Conservation (phyloP, 1,140 invertebrate species). For the Samia ricini region DNA sequence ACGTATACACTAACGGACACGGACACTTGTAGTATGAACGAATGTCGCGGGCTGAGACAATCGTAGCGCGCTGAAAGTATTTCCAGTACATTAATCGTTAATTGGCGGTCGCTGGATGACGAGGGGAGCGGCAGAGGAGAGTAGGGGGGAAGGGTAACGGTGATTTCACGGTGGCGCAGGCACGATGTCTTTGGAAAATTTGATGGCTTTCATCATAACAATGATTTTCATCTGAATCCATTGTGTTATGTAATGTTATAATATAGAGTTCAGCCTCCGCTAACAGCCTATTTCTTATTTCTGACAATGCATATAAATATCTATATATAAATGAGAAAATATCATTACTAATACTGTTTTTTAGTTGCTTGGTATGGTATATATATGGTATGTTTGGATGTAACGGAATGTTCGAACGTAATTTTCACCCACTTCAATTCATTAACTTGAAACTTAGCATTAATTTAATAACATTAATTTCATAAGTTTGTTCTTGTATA, state of each 20-base stretch:
- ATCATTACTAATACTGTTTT: too few species aligned
- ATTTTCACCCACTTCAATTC: too few species aligned
- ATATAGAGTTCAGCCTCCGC: too few species aligned
- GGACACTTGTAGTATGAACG: conserved; percentile 21
- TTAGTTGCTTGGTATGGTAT: too few species aligned
- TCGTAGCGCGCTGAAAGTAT: conserved; percentile 18
- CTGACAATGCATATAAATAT: too few species aligned
- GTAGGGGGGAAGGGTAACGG: background rate
- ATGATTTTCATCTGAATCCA: background rate
- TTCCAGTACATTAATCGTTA: conserved; percentile 52
- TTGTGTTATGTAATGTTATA: background rate
- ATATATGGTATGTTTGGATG: too few species aligned
- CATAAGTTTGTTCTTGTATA: too few species aligned
- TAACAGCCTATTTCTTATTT: too few species aligned
- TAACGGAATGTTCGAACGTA: too few species aligned
- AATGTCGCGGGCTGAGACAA: conserved; percentile 17
- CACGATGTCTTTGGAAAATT: background rate
- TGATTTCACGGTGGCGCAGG: conserved; percentile 21
- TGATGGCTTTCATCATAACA: conserved; percentile 11
- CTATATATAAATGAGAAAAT: too few species aligned
- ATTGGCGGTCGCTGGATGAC: conserved; percentile 27
- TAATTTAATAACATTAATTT: too few species aligned
- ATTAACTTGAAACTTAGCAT: too few species aligned
- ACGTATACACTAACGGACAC: conserved; percentile 11
- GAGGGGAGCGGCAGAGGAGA: background rate